A percentile compares a stretch with the other conserved stretches of the same genome.
phyloP scores from a whole-genome alignment of 2,113 vertebrate species.

The Cyanocitta stelleri region DNA sequence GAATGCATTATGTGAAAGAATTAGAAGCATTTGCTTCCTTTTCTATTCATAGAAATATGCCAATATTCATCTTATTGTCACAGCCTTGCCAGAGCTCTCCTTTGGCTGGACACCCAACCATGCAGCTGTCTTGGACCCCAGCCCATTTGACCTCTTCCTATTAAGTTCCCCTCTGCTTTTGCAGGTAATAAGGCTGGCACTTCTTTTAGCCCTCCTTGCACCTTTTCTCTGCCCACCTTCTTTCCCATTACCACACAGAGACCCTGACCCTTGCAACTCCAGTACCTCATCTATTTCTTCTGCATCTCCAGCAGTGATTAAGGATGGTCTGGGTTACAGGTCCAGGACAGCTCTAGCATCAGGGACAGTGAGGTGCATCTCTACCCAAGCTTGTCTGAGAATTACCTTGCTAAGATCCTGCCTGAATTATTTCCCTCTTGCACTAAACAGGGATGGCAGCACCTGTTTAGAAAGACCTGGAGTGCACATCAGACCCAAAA shows the following conservation, averaged over 20 bases:
- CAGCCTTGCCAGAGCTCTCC: background rate
- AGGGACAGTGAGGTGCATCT: background rate
- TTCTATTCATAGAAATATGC: background rate
- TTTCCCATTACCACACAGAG: background rate
- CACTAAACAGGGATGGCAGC: background rate
- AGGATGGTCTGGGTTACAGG: background rate
- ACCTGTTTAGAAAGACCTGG: background rate
- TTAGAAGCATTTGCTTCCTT: background rate
- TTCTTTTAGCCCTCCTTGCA: background rate
- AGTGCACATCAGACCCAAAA: background rate
- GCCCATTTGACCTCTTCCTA: background rate
- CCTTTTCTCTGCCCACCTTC: background rate
- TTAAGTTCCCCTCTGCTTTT: background rate
- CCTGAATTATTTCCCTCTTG: background rate
- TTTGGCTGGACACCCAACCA: background rate
- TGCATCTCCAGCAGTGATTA: background rate
- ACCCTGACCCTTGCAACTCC: too few species aligned
- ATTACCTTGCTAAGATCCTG: background rate
- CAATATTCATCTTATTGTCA: background rate
- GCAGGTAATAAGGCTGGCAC: fast-evolving
- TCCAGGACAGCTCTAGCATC: background rate
- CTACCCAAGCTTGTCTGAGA: background rate
- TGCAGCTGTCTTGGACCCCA: background rate
- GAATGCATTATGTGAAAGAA: slow-evolving; percentile 14
- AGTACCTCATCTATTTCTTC: background rate